These are phyloP conservation scores for Ferdinandea cuprea DNA, from an alignment of 2,888 invertebrate genomes.

Conservation along the genomic window DNA sequence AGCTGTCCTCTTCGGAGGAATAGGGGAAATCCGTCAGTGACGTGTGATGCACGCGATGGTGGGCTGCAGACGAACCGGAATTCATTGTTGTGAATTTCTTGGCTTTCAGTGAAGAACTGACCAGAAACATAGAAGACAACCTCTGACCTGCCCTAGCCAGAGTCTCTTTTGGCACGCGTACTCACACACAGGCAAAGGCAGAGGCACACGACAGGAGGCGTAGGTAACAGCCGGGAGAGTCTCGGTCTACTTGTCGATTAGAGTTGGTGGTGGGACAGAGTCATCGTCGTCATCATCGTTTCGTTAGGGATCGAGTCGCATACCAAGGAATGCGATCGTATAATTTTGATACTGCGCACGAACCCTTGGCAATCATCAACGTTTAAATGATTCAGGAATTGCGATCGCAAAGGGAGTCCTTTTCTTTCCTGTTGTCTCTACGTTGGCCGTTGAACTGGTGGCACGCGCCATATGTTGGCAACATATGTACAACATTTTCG, in stretches of 20 bases:
- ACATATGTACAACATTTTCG: conserved; percentile 56
- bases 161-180: conserved; percentile 53
- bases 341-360: conserved; percentile 82
- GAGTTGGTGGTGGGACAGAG: conserved; percentile 44
- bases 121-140: conserved; percentile 33
- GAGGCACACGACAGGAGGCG: neutral
- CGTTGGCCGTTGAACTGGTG: conserved; percentile 66
- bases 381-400: conserved; percentile 46
- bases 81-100: conserved; percentile 69
- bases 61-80: conserved; percentile 39
- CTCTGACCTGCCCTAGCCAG: conserved; percentile 62
- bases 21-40: conserved; percentile 77
- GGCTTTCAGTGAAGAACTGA: conserved; percentile 64
- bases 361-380: conserved; percentile 66
- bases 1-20: conserved; percentile 81
- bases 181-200: conserved; percentile 1
- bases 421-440: conserved; percentile 33
- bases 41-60: conserved; percentile 61
- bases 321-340: conserved; percentile 80
- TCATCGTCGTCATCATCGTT: conserved; percentile 50
- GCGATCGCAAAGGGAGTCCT: conserved; percentile 15
- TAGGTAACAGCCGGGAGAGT: conserved; percentile 53
- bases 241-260: conserved; percentile 38
- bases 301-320: conserved; percentile 66
- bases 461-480: conserved; percentile 74